A percentile compares a stretch with the other conserved stretches of the same genome.
These are phyloP conservation scores for Amphipoea lucens DNA, from an alignment of 2,888 invertebrate genomes.

Conservation along the genomic window DNA sequence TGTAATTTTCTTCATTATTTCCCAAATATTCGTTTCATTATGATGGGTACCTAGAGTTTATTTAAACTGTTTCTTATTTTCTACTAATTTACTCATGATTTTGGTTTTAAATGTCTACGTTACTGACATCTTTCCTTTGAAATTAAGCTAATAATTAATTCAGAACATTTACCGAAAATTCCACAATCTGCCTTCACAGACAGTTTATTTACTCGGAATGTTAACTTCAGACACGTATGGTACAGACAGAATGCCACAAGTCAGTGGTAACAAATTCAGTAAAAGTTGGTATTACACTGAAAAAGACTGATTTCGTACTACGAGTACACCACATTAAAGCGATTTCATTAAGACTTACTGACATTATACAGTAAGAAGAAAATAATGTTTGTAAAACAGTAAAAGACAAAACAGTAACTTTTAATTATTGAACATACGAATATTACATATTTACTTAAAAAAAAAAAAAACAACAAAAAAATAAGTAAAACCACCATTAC, in stretches of 20 bases:
- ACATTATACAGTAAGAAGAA: too few relatives aligned
- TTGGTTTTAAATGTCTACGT: background rate
- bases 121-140: background rate
- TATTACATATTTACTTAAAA: too few relatives aligned
- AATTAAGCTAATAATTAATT: constrained; percentile 11
- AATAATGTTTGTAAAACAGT: too few relatives aligned
- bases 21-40: background rate
- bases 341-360: too few relatives aligned
- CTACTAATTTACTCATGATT: background rate
- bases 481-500: too few relatives aligned
- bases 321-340: too few relatives aligned
- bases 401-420: too few relatives aligned
- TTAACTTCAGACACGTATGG: background rate
- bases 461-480: too few relatives aligned
- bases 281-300: too few relatives aligned
- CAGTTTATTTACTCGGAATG: background rate
- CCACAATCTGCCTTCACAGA: background rate
- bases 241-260: background rate
- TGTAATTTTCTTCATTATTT: background rate
- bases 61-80: background rate
- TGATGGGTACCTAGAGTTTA: background rate
- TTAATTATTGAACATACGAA: too few relatives aligned
- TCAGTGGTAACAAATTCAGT: background rate
- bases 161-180: constrained; percentile 1
- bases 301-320: too few relatives aligned